Conservation (phyloP, 2,888 invertebrate genomes). For the Ditylenchus weischeri region DNA sequence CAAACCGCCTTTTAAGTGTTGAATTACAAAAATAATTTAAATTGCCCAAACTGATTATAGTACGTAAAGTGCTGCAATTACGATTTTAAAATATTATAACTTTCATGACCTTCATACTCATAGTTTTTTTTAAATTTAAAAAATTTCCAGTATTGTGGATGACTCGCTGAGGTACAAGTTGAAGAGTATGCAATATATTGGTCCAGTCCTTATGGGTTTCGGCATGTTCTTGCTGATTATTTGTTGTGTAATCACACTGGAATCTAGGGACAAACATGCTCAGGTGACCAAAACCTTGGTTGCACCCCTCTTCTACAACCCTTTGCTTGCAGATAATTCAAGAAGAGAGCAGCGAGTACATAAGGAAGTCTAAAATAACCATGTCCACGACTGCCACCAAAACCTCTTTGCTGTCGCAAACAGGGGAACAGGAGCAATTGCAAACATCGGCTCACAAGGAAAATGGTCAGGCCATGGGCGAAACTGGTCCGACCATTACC, state of each 20-base stretch:
- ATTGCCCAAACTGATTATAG: no score
- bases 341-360: neutral
- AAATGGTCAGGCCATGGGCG: no score
- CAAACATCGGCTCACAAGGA: no score
- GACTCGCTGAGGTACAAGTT: conserved; percentile 35
- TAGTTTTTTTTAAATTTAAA: no score
- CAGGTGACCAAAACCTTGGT: conserved; percentile 22
- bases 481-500: no score
- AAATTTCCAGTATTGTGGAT: conserved; percentile 18
- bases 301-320: no score
- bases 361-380: neutral
- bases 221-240: conserved; percentile 72
- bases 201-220: conserved; percentile 93
- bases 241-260: conserved; percentile 97
- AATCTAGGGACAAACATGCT: conserved; percentile 85
- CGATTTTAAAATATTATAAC: no score
- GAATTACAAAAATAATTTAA: no score
- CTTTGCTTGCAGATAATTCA: neutral
- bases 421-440: neutral
- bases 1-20: no score
- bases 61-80: no score
- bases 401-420: conserved; percentile 3
- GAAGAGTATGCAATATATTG: conserved; percentile 70
- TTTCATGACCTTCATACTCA: no score
- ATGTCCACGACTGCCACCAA: neutral